Percentiles rank a stretch among this genome's conserved stretches.
phyloP scores from a whole-genome alignment of 2,113 vertebrate genomes.

The Charina bottae region DNA sequence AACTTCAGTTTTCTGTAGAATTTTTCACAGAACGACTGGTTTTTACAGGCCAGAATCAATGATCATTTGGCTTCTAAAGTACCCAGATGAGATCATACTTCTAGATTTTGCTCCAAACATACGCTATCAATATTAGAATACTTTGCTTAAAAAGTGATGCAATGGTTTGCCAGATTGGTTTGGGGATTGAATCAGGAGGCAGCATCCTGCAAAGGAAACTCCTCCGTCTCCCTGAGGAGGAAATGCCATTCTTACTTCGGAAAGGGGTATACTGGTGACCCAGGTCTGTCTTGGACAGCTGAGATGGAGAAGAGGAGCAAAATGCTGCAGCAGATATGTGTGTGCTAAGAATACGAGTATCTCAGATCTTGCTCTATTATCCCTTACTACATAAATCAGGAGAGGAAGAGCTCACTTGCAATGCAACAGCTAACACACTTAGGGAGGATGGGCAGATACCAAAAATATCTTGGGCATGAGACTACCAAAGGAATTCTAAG shows the following conservation, averaged over 20 bases:
- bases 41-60: slow-evolving; percentile 8
- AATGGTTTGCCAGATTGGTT: not conserved
- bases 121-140: not conserved
- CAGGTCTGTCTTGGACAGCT: not conserved
- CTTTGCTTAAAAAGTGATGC: not conserved
- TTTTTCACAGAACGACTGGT: not conserved
- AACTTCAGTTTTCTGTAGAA: not conserved
- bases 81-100: slow-evolving; percentile 12
- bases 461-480: not conserved
- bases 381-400: not conserved
- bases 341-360: not conserved
- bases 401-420: not conserved
- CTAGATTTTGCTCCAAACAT: slow-evolving; percentile 4
- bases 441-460: not conserved
- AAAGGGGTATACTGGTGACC: no score
- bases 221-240: not conserved
- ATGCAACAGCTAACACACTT: not conserved
- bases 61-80: not conserved
- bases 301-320: not conserved
- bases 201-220: not conserved
- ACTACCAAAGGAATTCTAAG: not conserved
- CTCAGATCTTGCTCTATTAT: not conserved
- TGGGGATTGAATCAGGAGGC: not conserved
- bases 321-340: not conserved
- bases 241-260: not conserved